Evolutionary conservation across 2,888 invertebrate species (phyloP).

Genomic region (Nycteola revayana): DNA sequence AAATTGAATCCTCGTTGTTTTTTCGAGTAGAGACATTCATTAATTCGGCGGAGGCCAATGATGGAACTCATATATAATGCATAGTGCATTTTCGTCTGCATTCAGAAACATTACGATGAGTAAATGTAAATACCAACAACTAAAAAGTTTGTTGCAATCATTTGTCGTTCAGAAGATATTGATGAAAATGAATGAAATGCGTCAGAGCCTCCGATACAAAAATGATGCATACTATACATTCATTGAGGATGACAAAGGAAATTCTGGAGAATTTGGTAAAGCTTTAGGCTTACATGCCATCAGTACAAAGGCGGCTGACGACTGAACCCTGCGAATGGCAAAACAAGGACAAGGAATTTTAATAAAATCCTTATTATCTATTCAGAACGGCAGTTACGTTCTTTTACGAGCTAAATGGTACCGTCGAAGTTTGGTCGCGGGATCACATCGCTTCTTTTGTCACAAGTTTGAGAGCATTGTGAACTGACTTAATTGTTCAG

Average conservation of each 20-base stretch:
- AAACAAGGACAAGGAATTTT: constrained; percentile 78
- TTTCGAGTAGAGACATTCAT: constrained; percentile 54
- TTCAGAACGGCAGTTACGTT: constrained; percentile 71
- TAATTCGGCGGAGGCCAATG: constrained; percentile 45
- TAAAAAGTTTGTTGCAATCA: too few species aligned
- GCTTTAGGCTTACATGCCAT: constrained; percentile 56
- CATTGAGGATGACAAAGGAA: too few species aligned
- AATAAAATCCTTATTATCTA: constrained; percentile 80
- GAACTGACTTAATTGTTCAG: constrained; percentile 51
- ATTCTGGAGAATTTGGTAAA: constrained; percentile 47
- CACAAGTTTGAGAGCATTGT: constrained; percentile 57
- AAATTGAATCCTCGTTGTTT: constrained; percentile 65
- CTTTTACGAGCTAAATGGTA: constrained; percentile 69
- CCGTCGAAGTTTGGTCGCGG: constrained; percentile 54
- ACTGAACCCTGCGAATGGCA: constrained; percentile 54
- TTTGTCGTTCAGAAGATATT: too few species aligned
- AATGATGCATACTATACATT: too few species aligned
- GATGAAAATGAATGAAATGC: too few species aligned
- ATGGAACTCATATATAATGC: constrained; percentile 27
- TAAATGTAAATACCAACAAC: too few species aligned
- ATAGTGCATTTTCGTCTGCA: constrained; percentile 8
- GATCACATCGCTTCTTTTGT: constrained; percentile 50
- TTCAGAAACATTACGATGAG: too few species aligned
- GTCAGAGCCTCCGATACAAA: too few species aligned
- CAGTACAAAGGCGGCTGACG: constrained; percentile 59